phyloP scores from a whole-genome alignment of 2,113 vertebrate species.

The Oreochromis tanganicae region DNA sequence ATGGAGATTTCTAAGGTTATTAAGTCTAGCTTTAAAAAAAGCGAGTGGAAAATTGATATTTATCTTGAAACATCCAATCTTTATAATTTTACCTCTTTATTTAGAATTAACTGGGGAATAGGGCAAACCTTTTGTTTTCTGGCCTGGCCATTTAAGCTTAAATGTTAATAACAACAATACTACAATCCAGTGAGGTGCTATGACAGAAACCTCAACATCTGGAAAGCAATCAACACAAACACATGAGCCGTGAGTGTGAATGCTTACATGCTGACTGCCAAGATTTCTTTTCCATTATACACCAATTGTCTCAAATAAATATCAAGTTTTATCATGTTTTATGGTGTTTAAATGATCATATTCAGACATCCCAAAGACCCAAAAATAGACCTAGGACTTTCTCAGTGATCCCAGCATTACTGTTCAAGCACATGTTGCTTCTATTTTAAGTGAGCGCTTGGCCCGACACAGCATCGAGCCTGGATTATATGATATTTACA shows the following conservation, averaged over 20 bases:
- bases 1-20: neutral
- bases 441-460: neutral
- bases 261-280: neutral
- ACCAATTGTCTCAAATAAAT: neutral
- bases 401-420: neutral
- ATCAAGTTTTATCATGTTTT: neutral
- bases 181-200: neutral
- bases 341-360: neutral
- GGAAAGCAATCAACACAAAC: constrained; percentile 39
- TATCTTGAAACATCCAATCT: neutral
- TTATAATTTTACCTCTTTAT: neutral
- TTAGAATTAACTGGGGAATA: neutral
- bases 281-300: neutral
- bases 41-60: neutral
- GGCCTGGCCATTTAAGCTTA: neutral
- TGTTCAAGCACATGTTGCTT: neutral
- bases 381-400: neutral
- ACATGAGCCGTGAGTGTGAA: constrained; percentile 18
- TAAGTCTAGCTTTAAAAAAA: neutral
- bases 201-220: constrained; percentile 29
- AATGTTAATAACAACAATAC: constrained; percentile 25
- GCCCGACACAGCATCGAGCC: neutral
- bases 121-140: neutral
- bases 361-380: neutral
- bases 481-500: neutral